Percentiles rank a stretch among this genome's conserved stretches.
These are phyloP conservation scores for Epinephelus cyanopodus DNA, from an alignment of 2,113 vertebrate genomes.

Conservation along the genomic window DNA sequence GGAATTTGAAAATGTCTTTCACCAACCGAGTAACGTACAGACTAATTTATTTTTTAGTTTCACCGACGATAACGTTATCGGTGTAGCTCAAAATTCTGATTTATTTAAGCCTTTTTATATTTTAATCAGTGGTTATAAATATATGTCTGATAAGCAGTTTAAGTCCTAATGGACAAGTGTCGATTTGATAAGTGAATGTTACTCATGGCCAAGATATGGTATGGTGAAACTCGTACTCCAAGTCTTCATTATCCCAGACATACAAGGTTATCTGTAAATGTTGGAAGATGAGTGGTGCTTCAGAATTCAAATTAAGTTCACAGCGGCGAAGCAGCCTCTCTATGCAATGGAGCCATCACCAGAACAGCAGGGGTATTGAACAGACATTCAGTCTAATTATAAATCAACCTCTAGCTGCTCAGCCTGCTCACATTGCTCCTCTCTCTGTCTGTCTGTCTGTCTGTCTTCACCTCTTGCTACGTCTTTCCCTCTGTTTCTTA, in stretches of 20 bases:
- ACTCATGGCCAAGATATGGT: conserved; percentile 2
- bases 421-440: conserved; percentile 57
- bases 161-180: background rate
- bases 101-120: background rate
- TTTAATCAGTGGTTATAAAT: background rate
- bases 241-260: conserved; percentile 40
- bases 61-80: background rate
- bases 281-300: conserved; percentile 60
- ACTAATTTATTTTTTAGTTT: background rate
- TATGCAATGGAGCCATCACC: conserved; percentile 71
- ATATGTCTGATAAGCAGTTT: background rate
- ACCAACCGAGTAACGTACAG: background rate
- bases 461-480: conserved; percentile 7
- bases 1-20: no score
- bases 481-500: background rate
- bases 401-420: conserved; percentile 77
- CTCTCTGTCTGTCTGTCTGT: conserved; percentile 25
- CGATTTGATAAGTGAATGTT: conserved; percentile 7
- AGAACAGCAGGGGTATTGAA: conserved; percentile 74
- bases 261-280: conserved; percentile 44
- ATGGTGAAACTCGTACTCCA: conserved; percentile 18
- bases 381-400: conserved; percentile 78
- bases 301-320: conserved; percentile 73
- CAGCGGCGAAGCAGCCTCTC: conserved; percentile 66
- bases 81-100: background rate